phyloP scores from a whole-genome alignment of 35 echinoderm and acorn worm genomes.

The Ophioderma brevispina region DNA sequence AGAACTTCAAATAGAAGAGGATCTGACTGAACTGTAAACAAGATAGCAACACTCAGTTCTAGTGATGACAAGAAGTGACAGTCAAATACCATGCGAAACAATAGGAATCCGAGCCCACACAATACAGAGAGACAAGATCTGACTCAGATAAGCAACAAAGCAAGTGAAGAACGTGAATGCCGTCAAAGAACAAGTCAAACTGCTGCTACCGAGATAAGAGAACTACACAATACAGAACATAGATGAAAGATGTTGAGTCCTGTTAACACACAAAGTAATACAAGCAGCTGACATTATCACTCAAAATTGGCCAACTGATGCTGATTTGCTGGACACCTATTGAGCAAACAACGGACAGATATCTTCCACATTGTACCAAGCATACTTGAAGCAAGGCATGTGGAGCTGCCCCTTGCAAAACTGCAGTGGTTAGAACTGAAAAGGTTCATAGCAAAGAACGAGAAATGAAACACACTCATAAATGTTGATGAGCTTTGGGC shows the following conservation, averaged over 20 bases:
- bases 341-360: background rate
- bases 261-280: background rate
- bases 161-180: too few species aligned
- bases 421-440: slow-evolving; percentile 14
- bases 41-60: background rate
- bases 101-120: background rate
- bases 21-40: background rate
- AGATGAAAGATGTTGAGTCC: background rate
- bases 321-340: background rate
- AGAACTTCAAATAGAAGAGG: background rate
- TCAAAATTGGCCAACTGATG: background rate
- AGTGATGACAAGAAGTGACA: background rate
- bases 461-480: background rate
- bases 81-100: background rate
- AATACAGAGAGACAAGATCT: background rate
- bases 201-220: background rate
- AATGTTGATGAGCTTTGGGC: background rate
- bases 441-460: background rate
- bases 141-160: background rate
- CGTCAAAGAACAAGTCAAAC: background rate
- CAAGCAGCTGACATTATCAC: slow-evolving; percentile 9
- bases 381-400: background rate
- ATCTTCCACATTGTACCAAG: background rate
- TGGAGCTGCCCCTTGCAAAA: background rate
- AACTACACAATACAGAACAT: slow-evolving; percentile 9